Evolutionary conservation across 2,888 invertebrate genomes (phyloP).

Genomic region (Druceiella hillmani): DNA sequence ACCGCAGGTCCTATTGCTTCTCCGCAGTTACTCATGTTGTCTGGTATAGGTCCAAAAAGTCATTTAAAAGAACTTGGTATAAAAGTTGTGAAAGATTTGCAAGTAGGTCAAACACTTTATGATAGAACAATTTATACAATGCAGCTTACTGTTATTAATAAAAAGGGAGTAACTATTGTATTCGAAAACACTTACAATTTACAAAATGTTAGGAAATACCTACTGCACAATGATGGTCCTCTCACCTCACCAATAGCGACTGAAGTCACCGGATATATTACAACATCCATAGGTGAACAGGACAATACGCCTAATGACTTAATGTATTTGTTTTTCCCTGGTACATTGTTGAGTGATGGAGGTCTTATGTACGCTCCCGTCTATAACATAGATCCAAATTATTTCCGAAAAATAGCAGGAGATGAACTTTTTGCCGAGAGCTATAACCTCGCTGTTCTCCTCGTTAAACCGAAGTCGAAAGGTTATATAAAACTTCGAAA

Average conservation of each 20-base stretch:
- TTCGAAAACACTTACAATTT: constrained; percentile 72
- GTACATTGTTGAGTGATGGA: constrained; percentile 77
- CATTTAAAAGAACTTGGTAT: constrained; percentile 62
- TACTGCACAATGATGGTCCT: constrained; percentile 74
- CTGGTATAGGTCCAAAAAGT: constrained; percentile 65
- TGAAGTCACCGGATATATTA: constrained; percentile 82
- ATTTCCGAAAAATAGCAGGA: no score
- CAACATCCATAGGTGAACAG: constrained; percentile 53
- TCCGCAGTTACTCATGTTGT: constrained; percentile 77
- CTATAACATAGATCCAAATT: constrained; percentile 71
- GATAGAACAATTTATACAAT: constrained; percentile 83
- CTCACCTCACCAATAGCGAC: constrained; percentile 81
- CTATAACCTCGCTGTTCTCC: constrained; percentile 76
- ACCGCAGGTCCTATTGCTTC: constrained; percentile 75
- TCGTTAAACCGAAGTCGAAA: constrained; percentile 58
- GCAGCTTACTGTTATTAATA: constrained; percentile 75
- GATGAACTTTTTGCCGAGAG: no score
- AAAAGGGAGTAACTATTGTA: constrained; percentile 74
- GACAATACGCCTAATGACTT: constrained; percentile 80
- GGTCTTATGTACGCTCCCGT: constrained; percentile 80
- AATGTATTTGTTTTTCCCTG: constrained; percentile 82
- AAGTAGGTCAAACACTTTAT: constrained; percentile 80
- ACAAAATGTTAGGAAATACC: constrained; percentile 74
- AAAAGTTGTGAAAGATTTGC: constrained; percentile 66
- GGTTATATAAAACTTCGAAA: constrained; percentile 56